Percentiles rank a stretch among this genome's conserved stretches.
Evolutionary conservation across 1,140 invertebrate species (phyloP).

Genomic region (Drosophila obscura): DNA sequence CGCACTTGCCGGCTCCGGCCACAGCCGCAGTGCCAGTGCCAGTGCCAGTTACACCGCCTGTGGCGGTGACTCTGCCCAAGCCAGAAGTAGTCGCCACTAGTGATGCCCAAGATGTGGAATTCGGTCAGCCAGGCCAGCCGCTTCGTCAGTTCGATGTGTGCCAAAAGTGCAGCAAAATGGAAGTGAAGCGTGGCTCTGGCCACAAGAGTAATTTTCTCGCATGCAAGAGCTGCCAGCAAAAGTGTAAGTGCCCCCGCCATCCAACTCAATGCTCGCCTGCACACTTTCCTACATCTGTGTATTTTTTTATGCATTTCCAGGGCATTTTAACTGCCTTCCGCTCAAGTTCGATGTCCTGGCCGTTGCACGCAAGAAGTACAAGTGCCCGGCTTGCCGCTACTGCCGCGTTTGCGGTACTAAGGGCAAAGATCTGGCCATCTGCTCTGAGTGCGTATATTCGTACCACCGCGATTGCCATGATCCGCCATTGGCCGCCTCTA

Average conservation of each 20-base stretch:
- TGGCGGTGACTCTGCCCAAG: neutral
- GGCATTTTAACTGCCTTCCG: slow-evolving; percentile 57
- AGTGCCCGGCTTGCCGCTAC: slow-evolving; percentile 60
- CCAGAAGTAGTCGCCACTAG: neutral
- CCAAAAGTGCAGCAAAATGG: slow-evolving; percentile 66
- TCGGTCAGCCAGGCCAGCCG: slow-evolving; percentile 18
- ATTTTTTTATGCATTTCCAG: slow-evolving; percentile 19
- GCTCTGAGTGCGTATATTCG: slow-evolving; percentile 45
- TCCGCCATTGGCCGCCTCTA: slow-evolving; percentile 33
- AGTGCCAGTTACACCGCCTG: neutral
- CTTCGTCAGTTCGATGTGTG: slow-evolving; percentile 49
- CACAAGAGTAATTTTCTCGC: slow-evolving; percentile 67
- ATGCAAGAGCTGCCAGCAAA: slow-evolving; percentile 63
- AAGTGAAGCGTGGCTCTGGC: slow-evolving; percentile 62
- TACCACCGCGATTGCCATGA: slow-evolving; percentile 67
- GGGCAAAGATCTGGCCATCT: slow-evolving; percentile 40
- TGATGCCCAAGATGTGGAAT: neutral
- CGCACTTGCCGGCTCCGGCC: neutral
- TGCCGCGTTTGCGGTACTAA: slow-evolving; percentile 37
- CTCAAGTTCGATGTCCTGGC: slow-evolving; percentile 43
- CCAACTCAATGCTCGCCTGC: too few species aligned
- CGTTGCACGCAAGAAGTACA: slow-evolving; percentile 60
- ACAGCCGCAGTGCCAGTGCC: neutral
- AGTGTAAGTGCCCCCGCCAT: slow-evolving; percentile 50
- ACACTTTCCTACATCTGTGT: too few species aligned